Evolutionary conservation across 2,113 vertebrate genomes (phyloP).

Genomic region (Mus pahari): DNA sequence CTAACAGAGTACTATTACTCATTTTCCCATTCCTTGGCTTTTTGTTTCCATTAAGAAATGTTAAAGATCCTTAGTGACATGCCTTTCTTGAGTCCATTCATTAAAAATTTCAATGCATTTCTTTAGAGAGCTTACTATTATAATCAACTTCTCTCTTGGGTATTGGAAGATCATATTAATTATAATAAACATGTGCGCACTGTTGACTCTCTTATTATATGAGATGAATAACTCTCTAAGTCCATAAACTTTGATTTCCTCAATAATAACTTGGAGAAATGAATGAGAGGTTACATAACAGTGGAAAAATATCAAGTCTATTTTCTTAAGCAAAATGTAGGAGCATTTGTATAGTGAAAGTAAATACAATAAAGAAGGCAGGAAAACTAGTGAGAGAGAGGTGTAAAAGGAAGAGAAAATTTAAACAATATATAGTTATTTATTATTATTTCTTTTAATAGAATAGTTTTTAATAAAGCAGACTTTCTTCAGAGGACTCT

Average conservation of each 20-base stretch:
- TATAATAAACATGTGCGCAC: neutral
- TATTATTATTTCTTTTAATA: neutral
- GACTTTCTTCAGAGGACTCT: neutral
- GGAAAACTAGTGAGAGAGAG: neutral
- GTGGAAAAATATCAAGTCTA: neutral
- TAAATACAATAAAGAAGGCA: neutral
- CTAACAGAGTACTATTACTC: neutral
- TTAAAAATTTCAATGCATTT: constrained; percentile 40
- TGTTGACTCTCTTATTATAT: neutral
- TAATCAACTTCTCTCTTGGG: constrained; percentile 5
- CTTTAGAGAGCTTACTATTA: constrained; percentile 23
- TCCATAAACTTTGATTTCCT: neutral
- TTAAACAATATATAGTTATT: neutral
- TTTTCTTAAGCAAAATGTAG: constrained; percentile 39
- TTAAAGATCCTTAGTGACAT: neutral
- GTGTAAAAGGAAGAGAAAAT: neutral
- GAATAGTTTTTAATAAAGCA: neutral
- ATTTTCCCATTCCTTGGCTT: constrained; percentile 37
- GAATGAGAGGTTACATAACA: constrained; percentile 18
- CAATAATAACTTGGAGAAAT: neutral
- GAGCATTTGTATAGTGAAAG: neutral
- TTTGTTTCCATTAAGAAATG: constrained; percentile 45
- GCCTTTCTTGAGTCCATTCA: constrained; percentile 24
- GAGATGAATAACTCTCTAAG: constrained; percentile 46
- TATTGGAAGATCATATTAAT: neutral